These are phyloP conservation scores for Cheilosia soror DNA, from an alignment of 2,888 invertebrate genomes.

Conservation along the genomic window DNA sequence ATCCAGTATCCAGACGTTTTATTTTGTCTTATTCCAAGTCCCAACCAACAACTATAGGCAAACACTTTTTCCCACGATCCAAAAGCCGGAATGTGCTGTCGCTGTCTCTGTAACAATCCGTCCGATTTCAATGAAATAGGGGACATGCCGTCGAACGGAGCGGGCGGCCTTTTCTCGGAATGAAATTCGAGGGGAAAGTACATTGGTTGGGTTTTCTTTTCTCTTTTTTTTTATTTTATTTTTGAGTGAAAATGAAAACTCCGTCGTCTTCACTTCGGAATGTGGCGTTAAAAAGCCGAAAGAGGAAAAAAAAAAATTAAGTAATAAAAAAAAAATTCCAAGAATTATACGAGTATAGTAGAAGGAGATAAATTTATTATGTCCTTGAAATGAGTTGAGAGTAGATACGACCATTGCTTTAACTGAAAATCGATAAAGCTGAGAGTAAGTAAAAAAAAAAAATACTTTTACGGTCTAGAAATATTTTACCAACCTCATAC, in stretches of 20 bases:
- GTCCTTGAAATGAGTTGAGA: constrained; percentile 40
- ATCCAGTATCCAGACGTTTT: background rate
- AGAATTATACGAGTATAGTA: constrained; percentile 14
- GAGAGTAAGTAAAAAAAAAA: background rate
- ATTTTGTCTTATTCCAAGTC: background rate
- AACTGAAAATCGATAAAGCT: constrained; percentile 41
- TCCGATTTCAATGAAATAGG: constrained; percentile 27
- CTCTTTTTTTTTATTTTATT: constrained; percentile 25
- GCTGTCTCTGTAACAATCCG: background rate
- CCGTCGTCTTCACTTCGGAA: constrained; percentile 11
- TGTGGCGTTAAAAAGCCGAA: constrained; percentile 44
- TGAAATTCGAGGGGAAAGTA: constrained; percentile 56
- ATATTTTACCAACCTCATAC: too few species aligned
- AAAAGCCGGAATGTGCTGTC: constrained; percentile 29
- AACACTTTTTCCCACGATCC: constrained; percentile 50
- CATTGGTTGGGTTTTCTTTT: constrained; percentile 41
- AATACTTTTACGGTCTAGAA: too few species aligned
- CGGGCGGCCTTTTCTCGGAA: constrained; percentile 49
- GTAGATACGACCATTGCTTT: background rate
- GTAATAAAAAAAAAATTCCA: constrained; percentile 17
- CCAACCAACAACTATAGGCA: background rate
- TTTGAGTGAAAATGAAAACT: constrained; percentile 49
- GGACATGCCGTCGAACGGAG: constrained; percentile 26
- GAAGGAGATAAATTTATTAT: constrained; percentile 34
- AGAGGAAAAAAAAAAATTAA: background rate